Base-by-base conservation (phyloP, 2,888 invertebrate species). In the Ornithoptera alexandrae region DNA sequence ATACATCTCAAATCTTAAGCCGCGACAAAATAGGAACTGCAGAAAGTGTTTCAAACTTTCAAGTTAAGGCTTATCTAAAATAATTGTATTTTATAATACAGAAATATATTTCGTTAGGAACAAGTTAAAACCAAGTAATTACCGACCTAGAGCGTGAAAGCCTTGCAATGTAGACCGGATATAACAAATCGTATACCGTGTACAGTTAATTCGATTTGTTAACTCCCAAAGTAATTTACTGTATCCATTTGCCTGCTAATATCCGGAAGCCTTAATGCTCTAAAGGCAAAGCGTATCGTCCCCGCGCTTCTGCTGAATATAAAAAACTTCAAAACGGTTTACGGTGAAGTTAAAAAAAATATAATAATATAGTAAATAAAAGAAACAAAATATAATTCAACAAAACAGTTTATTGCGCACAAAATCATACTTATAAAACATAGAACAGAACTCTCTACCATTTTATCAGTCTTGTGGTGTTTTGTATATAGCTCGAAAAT, bases 351-450 rank as follows among this genome's bases (percentile, higher is more conserved):
- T 53, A 15, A 20, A 20, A 68, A 4, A 15, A 15, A 22, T 22
- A 22, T 1, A 22, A 1, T 1, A 46, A 46, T 15, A 12, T 15
- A 42, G 12, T 42, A 82, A 85, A 87, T 88, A 87, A 86, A 88
- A 88, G 87, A 86, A 88, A 85, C 80, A 83, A 85, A 85, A 15
- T 82, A 85, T 67, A 53, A 84, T 56, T 56, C n/a, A 86, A 88
- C 84, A 85, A 88, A 88, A 87, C 79, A 84, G 82, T 92, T 91
- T 91, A 91, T 92, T 92, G 90, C 89, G 92, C 92, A 90, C 86
- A 90, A 88, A 90, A 89, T 67, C 83, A 86, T 84, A 86, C 87
- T 88, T 88, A 91, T 85, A 92, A 90, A 89, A 86, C 86, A 90
- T 84, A 46, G 81, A 84, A 86, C 79, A 84, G 76, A 81, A 82